Evolutionary conservation across 2,797 vertebrate genomes (phyloP), one percentile per base, ranked within the genome.

Genomic region (Nyctibius grandis): DNA sequence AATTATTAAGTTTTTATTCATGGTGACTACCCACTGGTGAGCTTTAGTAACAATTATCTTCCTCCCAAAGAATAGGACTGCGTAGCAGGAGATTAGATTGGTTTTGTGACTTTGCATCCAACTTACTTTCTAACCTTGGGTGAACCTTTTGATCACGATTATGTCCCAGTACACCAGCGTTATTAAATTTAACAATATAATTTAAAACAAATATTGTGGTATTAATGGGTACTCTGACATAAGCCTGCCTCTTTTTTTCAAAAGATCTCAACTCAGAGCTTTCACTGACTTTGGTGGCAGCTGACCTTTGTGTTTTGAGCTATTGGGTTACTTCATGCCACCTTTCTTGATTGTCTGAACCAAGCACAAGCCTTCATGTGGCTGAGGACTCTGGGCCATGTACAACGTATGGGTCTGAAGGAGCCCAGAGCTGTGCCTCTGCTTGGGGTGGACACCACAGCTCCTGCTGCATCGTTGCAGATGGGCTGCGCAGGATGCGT

Each of bases 41-140:
- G 86, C 65, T 85, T 96, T 61, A 95, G 85, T 69, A 93, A 93
- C 77, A 93, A 51, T 96, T 95, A 89, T 60, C 70, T 77, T 77
- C 77, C 28, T 89, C 42, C 72, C 28, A 15, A 94, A 91, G 61
- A n/a, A 31, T 17, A 83, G 82, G 56, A 50, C 70, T 83, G 64
- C 75, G 67, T 23, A 75, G 73, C 61, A 75, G 77, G 75, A 70
- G 85, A 78, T 90, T 64, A 95, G 82, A 94, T 96, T 91, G 69
- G 42, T 61, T 96, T 92, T 50, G 38, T 85, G 76, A 93, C 87
- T 95, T 94, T 90, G 89, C 65, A 72, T 34, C 74, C 48, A 86
- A 84, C 94, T 96, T 96, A 74, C 54, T 88, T 89, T 77, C 65
- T 94, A 83, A 81, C 79, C 82, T 93, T 84, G 65, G 9, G 9